A percentile compares a stretch with the other conserved stretches of the same genome.
Conservation (phyloP, 2,113 vertebrate genomes). For the Zosterops pallidus region DNA sequence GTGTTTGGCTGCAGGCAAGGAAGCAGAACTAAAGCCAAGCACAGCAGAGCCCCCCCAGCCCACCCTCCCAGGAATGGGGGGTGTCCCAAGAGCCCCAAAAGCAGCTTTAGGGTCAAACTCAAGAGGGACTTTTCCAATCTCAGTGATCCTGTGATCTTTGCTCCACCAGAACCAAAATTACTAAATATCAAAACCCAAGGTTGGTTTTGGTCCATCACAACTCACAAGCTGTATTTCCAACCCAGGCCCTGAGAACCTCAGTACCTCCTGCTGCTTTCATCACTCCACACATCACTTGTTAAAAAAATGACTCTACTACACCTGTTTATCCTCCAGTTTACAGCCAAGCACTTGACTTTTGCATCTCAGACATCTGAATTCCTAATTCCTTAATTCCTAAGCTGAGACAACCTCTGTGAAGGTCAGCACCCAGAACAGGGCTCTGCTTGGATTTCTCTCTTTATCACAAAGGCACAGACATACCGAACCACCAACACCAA, state of each 20-base stretch:
- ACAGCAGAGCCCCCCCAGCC: neutral
- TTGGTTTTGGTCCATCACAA: neutral
- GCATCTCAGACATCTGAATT: neutral
- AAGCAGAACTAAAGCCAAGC: neutral
- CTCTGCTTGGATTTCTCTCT: neutral
- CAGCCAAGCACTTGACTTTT: neutral
- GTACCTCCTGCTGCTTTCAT: neutral
- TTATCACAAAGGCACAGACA: neutral
- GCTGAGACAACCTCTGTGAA: fast-evolving
- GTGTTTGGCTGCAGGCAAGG: neutral
- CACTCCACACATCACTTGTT: neutral
- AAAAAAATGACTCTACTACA: neutral
- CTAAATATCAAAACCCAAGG: neutral
- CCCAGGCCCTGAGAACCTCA: fast-evolving
- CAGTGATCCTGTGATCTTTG: neutral
- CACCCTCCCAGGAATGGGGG: neutral
- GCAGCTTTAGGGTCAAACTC: neutral
- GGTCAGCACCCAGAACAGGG: neutral
- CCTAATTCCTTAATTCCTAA: neutral
- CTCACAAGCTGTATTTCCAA: fast-evolving
- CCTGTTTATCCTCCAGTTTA: neutral
- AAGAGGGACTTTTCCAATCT: neutral
- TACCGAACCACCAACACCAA: conserved; percentile 89
- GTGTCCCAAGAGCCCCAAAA: neutral
- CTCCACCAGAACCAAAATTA: neutral